Base-by-base conservation (phyloP, 2,113 vertebrate species). In the Pachycephala philippinensis region DNA sequence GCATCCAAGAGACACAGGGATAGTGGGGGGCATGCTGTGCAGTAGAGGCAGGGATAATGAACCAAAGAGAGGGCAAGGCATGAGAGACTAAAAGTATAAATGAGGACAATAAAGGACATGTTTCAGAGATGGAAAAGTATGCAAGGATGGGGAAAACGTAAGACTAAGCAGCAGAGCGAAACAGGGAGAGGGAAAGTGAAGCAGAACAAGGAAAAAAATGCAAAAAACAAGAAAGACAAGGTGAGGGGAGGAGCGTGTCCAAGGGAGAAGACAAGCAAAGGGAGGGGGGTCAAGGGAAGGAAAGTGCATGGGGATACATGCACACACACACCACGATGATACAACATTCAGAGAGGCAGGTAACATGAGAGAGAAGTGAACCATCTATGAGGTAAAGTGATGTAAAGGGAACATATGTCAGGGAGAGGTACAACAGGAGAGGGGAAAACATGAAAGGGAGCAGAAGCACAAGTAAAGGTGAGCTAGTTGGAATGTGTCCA, bases 401-500 rank as follows among this genome's bases (percentile, higher is more conserved):
- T 39, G 39, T 16, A 69, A 79, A 79, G 49, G 5, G 7, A 24
- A 64, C 8, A 2, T 24, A 10, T 53, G 28, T 33, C 18, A 54
- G 22, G 22, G 20, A 84, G 35, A 50, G 5, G 23, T 31, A 26
- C 12, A 27, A 17, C 23, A 56, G 6, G 11, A 37, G 33, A 70
- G 33, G 13, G 2, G 7, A 15, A 31, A 49, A 53, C 11, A 20
- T 35, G 26, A 27, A 84, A 91, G 33, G 10, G 9, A 37, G 24
- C 3, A 28, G 26, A 68, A 37, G 10, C 44, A 23, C 22, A 63
- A 17, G 30, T 22, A 26, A 45, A 45, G 28, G 26, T 22, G 15
- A 70, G 21, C 1, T 0, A n/a, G 27, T 8, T 20, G 14, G 19
- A 56, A 56, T 3, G 2, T 22, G 15, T 50, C 7, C 7, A 3